Percentiles rank a stretch among this genome's conserved stretches.
These are phyloP conservation scores for Nyctibius bracteatus DNA, from an alignment of 2,113 vertebrate genomes.

Conservation along the genomic window DNA sequence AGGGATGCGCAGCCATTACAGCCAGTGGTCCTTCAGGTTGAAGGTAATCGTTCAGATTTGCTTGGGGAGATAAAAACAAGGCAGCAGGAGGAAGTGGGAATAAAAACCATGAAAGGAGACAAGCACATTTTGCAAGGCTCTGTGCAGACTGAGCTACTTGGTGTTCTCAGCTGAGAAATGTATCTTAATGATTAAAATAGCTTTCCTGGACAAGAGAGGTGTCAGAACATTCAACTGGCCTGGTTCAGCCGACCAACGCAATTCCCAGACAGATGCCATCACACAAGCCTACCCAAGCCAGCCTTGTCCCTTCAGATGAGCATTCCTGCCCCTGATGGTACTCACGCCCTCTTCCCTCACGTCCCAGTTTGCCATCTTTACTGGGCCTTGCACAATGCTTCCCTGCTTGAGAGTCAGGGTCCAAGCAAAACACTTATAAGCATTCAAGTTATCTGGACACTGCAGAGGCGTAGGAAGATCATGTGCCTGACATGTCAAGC, in stretches of 20 bases:
- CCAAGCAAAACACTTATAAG: neutral
- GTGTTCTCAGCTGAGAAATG: neutral
- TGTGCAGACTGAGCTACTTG: neutral
- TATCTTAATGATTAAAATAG: neutral
- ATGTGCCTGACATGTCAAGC: fast-evolving
- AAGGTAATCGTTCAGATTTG: neutral
- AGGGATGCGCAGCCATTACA: neutral
- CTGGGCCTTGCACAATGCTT: neutral
- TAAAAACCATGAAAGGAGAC: neutral
- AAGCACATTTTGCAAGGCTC: neutral
- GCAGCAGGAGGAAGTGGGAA: neutral
- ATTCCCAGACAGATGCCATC: neutral
- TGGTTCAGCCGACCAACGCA: neutral
- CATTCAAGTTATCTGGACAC: neutral
- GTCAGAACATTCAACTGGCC: neutral
- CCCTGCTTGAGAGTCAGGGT: too few relatives aligned
- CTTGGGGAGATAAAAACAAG: neutral
- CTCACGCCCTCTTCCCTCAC: neutral
- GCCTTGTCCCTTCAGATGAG: neutral
- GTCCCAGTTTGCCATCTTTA: neutral
- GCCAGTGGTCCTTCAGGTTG: neutral
- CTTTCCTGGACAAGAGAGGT: neutral
- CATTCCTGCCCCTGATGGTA: neutral
- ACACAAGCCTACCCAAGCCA: neutral
- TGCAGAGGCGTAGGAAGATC: neutral